Evolutionary conservation across 2,113 vertebrate species (phyloP).

Genomic region (Mormyrus lacerda): DNA sequence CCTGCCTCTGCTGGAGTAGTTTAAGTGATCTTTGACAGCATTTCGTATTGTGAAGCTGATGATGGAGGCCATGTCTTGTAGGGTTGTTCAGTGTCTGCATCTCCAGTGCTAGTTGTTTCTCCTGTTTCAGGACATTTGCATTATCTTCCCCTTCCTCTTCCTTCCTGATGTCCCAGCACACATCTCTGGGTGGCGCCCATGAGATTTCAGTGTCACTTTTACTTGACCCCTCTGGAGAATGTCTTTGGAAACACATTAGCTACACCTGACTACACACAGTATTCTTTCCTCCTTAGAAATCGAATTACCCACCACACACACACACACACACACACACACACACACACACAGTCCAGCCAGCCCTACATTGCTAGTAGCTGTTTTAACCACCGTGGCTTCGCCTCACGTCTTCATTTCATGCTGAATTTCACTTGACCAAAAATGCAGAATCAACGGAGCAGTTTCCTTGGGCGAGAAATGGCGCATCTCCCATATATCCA

Average conservation of each 20-base stretch:
- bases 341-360: not conserved
- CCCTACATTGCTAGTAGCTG: not conserved
- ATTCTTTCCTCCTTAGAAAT: not conserved
- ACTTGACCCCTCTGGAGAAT: not conserved
- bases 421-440: not conserved
- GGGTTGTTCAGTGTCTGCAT: not conserved
- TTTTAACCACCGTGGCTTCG: not conserved
- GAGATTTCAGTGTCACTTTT: not conserved
- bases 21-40: not conserved
- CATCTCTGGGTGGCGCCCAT: not conserved
- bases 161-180: not conserved
- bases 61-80: not conserved
- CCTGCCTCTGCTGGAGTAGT: not conserved
- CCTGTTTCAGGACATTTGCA: not conserved
- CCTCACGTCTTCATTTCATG: not conserved
- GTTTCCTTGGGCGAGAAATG: not conserved
- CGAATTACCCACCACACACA: not conserved
- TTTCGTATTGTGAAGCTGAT: not conserved
- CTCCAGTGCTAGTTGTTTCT: not conserved
- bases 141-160: not conserved
- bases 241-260: not conserved
- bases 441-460: not conserved
- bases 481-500: not conserved
- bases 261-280: not conserved
- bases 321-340: not conserved